Conservation (phyloP, 1,140 invertebrate genomes). For the Eumaeus atala region DNA sequence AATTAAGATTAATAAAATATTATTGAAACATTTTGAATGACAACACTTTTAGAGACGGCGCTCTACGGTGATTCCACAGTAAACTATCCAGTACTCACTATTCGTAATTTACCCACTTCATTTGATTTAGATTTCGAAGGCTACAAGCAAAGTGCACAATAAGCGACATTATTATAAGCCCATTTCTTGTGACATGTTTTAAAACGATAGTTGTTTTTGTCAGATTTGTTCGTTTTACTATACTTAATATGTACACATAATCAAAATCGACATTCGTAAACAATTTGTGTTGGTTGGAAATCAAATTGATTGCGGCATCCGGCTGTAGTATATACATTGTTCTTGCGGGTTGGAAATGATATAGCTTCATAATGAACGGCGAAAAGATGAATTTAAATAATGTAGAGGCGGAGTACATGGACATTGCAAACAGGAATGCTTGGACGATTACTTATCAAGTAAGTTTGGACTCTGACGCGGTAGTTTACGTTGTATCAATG, state of each 20-base stretch:
- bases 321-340: constrained; percentile 41
- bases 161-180: too few relatives aligned
- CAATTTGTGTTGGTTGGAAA: constrained; percentile 8
- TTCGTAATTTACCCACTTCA: too few relatives aligned
- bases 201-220: too few relatives aligned
- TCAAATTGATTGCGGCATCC: constrained; percentile 36
- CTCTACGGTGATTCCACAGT: too few relatives aligned
- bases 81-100: too few relatives aligned
- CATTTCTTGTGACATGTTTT: too few relatives aligned
- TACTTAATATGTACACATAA: neutral
- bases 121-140: too few relatives aligned
- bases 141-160: too few relatives aligned
- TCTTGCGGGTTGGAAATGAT: constrained; percentile 39
- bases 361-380: constrained; percentile 43
- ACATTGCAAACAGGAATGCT: constrained; percentile 77
- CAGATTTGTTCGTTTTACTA: too few relatives aligned
- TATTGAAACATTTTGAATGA: too few relatives aligned
- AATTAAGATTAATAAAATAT: too few relatives aligned
- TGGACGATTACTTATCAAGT: constrained; percentile 82
- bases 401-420: constrained; percentile 80
- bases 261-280: constrained; percentile 9
- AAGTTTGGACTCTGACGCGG: constrained; percentile 43
- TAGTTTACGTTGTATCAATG: constrained; percentile 33
- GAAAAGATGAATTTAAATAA: constrained; percentile 60
- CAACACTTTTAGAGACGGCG: too few relatives aligned